Base-by-base conservation (phyloP, 2,797 vertebrate genomes). In the Dicrostonyx torquatus region DNA sequence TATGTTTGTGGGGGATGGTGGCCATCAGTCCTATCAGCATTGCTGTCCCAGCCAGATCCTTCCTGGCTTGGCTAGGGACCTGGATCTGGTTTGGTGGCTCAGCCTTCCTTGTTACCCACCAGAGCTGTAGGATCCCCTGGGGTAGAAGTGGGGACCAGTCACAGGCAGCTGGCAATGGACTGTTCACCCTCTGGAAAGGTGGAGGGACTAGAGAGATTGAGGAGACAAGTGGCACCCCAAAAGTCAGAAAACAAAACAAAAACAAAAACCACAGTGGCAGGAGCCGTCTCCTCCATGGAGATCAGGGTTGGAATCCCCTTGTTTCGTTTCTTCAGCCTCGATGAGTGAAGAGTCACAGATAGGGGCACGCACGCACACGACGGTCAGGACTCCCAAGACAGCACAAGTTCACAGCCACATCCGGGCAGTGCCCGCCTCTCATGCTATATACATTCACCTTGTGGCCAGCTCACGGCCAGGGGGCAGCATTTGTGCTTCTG, bases 361-460 rank as follows among this genome's bases (percentile, higher is more conserved):
- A 96, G 97, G 34, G 97, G 97, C 82, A 85, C 76, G 40, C 85
- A 45, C 97, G 96, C 98, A 98, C 97, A 98, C 95, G 90, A 97
- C 92, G 95, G 98, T 96, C 97, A 97, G 89, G 93, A 97, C 96
- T 96, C 97, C 97, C 97, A 95, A 96, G 98, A 98, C 97, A 96
- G 97, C 97, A 96, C 95, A 90, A 97, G 97, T 95, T 97, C 97
- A 97, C 97, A 97, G 97, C 97, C 97, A 97, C 96, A 95, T 98
- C 98, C 96, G 97, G 98, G 97, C 88, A 97, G 97, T 37, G 58
- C 96, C 97, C 93, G 94, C 96, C 97, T 97, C 97, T 97, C 97
- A 96, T 96, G 98, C 98, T 98, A 98, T 98, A 97, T 98, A 98
- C 98, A 98, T 97, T 98, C 98, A 98, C 98, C 98, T 98, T 98